phyloP scores from a whole-genome alignment of 2,888 invertebrate species.

The Chironomus riparius region DNA sequence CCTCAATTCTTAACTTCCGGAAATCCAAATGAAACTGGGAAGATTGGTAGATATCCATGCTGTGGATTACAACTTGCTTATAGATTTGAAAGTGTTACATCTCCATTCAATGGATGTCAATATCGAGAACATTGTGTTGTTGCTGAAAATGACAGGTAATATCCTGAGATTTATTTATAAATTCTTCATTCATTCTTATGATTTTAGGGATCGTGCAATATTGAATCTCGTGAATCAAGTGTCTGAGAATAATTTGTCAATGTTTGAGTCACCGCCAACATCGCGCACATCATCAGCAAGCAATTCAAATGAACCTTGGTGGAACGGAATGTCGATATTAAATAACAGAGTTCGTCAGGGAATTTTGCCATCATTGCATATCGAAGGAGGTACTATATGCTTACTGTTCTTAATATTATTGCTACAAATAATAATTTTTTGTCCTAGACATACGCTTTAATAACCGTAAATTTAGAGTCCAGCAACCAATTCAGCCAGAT shows the following conservation, averaged over 20 bases:
- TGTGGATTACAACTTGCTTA: conserved; percentile 74
- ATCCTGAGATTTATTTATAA: no score
- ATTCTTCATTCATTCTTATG: no score
- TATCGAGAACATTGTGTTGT: conserved; percentile 62
- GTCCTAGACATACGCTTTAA: no score
- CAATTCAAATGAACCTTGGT: conserved; percentile 33
- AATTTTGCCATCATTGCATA: conserved; percentile 36
- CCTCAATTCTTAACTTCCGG: conserved; percentile 61
- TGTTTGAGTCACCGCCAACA: conserved; percentile 36
- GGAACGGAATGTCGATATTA: conserved; percentile 38
- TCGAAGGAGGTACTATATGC: conserved; percentile 32
- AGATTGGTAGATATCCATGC: conserved; percentile 73
- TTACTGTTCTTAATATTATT: background rate
- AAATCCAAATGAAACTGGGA: conserved; percentile 48
- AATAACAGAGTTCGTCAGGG: conserved; percentile 40
- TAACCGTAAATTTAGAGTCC: no score
- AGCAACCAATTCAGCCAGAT: no score
- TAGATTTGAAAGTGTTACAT: conserved; percentile 40
- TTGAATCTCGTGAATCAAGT: conserved; percentile 41
- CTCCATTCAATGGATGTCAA: conserved; percentile 57
- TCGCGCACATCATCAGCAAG: background rate
- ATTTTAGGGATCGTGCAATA: conserved; percentile 52
- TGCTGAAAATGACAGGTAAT: conserved; percentile 47
- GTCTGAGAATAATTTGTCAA: conserved; percentile 37
- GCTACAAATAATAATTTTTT: no score